A percentile compares a stretch with the other conserved stretches of the same genome.
Conservation (phyloP, 2,113 vertebrate genomes). For the Paramisgurnus dabryanus region DNA sequence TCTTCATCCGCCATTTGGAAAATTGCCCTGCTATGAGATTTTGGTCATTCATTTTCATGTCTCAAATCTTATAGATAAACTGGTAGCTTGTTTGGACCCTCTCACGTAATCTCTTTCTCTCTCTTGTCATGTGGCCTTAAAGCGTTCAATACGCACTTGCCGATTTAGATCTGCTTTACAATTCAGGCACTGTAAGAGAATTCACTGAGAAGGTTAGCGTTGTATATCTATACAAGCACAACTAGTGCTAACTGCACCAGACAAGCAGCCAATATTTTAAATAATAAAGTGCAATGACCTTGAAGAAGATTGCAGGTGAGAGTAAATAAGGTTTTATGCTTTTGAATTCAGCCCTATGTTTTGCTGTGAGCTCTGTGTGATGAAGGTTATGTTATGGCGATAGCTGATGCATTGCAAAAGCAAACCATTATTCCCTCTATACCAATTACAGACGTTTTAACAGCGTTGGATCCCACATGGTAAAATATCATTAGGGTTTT, state of each 20-base stretch:
- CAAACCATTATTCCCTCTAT: neutral
- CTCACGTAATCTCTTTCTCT: neutral
- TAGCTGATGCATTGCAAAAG: neutral
- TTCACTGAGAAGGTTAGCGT: too few species aligned
- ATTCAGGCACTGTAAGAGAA: neutral
- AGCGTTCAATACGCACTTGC: conserved; percentile 7
- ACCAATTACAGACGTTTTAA: neutral
- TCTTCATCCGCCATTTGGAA: conserved; percentile 3
- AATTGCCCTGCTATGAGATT: neutral
- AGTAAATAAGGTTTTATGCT: too few species aligned
- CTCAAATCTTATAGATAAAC: conserved; percentile 26
- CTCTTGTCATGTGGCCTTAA: neutral
- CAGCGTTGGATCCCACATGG: neutral
- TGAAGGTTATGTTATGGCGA: neutral
- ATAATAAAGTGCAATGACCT: too few species aligned
- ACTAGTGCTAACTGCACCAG: too few species aligned
- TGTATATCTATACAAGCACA: too few species aligned
- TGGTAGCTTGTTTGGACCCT: neutral
- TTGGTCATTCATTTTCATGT: conserved; percentile 16
- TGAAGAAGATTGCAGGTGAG: too few species aligned
- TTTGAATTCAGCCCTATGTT: neutral
- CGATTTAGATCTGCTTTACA: neutral
- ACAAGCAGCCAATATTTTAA: too few species aligned
- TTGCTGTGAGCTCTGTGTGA: neutral
- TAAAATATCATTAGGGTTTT: conserved; percentile 10